Evolutionary conservation across 2,797 vertebrate species (phyloP), one percentile per base, ranked within the genome.

Genomic region (Xenopus petersii): DNA sequence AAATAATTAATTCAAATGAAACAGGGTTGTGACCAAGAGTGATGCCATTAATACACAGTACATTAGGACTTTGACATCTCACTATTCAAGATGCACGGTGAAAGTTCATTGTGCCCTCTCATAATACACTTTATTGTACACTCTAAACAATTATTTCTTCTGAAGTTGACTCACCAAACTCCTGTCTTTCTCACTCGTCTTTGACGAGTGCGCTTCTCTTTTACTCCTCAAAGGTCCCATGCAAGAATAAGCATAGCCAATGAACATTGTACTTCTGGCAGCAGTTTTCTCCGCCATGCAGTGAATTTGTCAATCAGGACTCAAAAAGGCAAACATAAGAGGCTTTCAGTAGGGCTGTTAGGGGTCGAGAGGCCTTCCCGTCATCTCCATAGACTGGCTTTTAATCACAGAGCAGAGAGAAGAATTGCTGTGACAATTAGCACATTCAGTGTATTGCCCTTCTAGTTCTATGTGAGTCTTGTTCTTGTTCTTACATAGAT

Each of bases 81-180:
- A 85, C 79, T 85, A 91, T 90, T 88, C 84, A 92, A 87, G 88
- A 82, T 87, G 82, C 80, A 86, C 86, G 84, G 88, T 90, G 85
- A 86, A 88, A 87, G 86, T 82, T 85, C 91, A 93, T 93, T 93
- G 92, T 93, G 74, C 85, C 79, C 61, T 21, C 74, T 85, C 86
- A 93, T 91, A 93, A 93, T 92, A 90, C 90, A 90, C 83, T 84
- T 30, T 89, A 91, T 93, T 93, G 92, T 93, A 89, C 85, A 87
- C 83, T 33, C 74, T 88, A 86, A 83, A 93, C 91, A 93, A 93
- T 93, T 91, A 91, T 91, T 87, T 91, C 85, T 87, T 92, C 89
- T 79, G 26, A 69, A 88, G 86, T 88, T 15, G 84, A 87, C 88
- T 89, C 84, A 87, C 87, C 85, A 89, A 84, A 80, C 86, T 30